Percentiles rank a stretch among this genome's conserved stretches.
Evolutionary conservation across 2,888 invertebrate genomes (phyloP).

Genomic region (Pristionchus fissidentatus): DNA sequence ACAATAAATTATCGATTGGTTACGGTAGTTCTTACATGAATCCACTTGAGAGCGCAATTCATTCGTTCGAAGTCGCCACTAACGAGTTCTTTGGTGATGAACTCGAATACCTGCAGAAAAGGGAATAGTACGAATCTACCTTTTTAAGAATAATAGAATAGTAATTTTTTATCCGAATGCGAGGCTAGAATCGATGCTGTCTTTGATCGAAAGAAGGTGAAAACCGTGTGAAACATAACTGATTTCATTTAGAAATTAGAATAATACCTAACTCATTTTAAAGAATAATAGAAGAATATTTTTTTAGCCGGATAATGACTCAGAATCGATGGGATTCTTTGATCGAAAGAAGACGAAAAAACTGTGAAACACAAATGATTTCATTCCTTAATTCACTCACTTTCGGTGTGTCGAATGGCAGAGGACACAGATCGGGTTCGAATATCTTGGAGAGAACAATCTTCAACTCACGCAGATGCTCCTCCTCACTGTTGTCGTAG

Average conservation of each 20-base stretch:
- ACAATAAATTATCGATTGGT: background rate
- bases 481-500: conserved; percentile 57
- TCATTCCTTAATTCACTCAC: conserved; percentile 81
- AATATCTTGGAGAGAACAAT: conserved; percentile 91
- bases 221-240: background rate
- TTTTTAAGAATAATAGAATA: no score
- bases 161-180: background rate
- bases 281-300: no score
- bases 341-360: background rate
- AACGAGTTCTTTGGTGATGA: conserved; percentile 87
- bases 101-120: conserved; percentile 88
- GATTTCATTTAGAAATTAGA: background rate
- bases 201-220: background rate
- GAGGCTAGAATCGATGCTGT: background rate
- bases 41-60: conserved; percentile 78
- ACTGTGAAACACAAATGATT: background rate
- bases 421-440: conserved; percentile 94
- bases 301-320: background rate
- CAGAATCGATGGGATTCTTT: background rate
- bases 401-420: conserved; percentile 93
- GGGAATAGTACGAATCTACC: no score
- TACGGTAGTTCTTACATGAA: conserved; percentile 71
- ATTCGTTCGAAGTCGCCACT: conserved; percentile 77
- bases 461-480: conserved; percentile 85
- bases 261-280: no score